Base-by-base conservation (phyloP, 2,888 invertebrate species). In the Ormia ochracea region DNA sequence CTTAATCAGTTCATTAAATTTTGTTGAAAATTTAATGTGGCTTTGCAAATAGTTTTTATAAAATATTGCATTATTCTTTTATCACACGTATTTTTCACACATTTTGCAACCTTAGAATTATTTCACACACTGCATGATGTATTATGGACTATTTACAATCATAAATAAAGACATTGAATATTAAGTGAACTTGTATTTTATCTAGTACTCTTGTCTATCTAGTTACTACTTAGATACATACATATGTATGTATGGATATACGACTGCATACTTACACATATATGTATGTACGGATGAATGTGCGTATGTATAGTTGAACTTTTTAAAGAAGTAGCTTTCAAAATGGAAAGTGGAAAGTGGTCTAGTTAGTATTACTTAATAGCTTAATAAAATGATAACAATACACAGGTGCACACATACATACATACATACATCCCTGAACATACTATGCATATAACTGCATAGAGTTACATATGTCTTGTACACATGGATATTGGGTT, bases 301-400 rank as follows among this genome's bases (percentile, higher is more conserved):
- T n/a, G n/a, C n/a, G n/a, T n/a, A n/a, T n/a, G n/a, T n/a, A n/a
- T n/a, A n/a, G n/a, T n/a, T n/a, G n/a, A 21, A 58, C 9, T 38
- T 59, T 21, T 19, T 3, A 38, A 41, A 38, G 41, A 41, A 50
- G 48, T 50, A 21, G 59, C 19, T 21, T 59, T 50, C 17, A 50
- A 72, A 70, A 52, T 33, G 21, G 31, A 72, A 50, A 70, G 43
- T 33, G 21, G 31, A 72, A 50, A 72, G 70, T 61, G 70, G 70
- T 72, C 38, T 41, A 52, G 50, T 61, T 70, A 59, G 59, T 59
- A 38, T 61, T 68, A 68, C 56, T 10, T 45, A 17, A 19, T 59
- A 28, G 21, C 21, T 6, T 70, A 38, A 59, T 50, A 70, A 70
- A 36, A 28, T 70, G 59, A 59, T 66, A 66, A 38, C 50, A 28